These are phyloP conservation scores for Nematopogon swammerdamellus DNA, from an alignment of 2,888 invertebrate species.

Conservation along the genomic window DNA sequence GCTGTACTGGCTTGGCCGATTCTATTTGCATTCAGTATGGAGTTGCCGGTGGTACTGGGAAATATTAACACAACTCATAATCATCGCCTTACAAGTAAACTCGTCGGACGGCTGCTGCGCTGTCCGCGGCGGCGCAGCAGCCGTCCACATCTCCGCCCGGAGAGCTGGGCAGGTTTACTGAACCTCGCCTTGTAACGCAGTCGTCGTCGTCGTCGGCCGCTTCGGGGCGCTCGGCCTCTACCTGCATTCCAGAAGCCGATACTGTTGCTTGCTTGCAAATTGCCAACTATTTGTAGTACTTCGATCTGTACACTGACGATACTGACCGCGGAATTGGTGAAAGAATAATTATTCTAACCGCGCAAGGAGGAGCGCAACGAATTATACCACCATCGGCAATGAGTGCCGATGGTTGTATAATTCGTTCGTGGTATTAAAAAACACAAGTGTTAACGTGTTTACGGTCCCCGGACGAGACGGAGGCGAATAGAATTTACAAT, in stretches of 20 bases:
- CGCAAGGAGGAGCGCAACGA: too few species aligned
- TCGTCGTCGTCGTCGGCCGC: too few species aligned
- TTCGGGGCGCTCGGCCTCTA: too few species aligned
- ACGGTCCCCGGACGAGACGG: constrained; percentile 38
- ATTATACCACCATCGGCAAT: too few species aligned
- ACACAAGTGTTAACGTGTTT: constrained; percentile 46
- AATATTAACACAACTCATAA: neutral
- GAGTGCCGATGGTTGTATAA: constrained; percentile 19
- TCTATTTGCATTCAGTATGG: neutral
- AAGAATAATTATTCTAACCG: too few species aligned
- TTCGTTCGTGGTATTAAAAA: constrained; percentile 34
- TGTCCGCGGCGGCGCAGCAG: neutral
- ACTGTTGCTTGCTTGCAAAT: too few species aligned
- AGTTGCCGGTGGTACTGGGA: neutral
- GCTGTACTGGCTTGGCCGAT: too few species aligned
- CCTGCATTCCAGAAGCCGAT: too few species aligned
- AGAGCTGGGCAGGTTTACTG: neutral
- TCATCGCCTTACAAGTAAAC: neutral
- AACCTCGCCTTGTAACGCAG: neutral
- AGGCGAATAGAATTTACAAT: constrained; percentile 51
- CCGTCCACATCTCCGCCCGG: neutral
- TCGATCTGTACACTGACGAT: too few species aligned
- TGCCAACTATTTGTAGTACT: too few species aligned
- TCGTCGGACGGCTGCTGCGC: neutral
- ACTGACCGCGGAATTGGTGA: too few species aligned